These are phyloP conservation scores for Schizotus pectinicornis DNA, from an alignment of 2,888 invertebrate genomes.

Conservation along the genomic window DNA sequence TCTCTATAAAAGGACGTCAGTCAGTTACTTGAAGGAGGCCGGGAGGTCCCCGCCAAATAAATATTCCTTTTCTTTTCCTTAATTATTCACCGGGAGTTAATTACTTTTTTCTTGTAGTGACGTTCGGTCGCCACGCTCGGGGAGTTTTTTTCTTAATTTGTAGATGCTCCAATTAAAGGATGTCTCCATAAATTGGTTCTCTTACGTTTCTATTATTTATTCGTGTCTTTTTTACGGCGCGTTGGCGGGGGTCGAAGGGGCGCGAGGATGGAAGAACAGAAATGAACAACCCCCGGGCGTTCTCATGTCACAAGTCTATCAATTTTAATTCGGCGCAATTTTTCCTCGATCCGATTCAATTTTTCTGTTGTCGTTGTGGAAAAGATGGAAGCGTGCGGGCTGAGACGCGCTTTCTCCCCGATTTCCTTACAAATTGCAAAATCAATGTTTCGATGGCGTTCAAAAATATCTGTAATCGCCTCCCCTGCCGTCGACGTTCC, in stretches of 20 bases:
- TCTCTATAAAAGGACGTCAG: not conserved
- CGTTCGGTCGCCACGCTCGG: slow-evolving; percentile 42
- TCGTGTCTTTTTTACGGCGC: slow-evolving; percentile 30
- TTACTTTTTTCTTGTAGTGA: slow-evolving; percentile 50
- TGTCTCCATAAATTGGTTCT: slow-evolving; percentile 47
- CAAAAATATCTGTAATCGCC: slow-evolving; percentile 27
- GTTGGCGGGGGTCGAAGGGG: not conserved
- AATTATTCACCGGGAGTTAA: slow-evolving; percentile 50
- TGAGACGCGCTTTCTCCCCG: too few species aligned
- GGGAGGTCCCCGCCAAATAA: too few species aligned
- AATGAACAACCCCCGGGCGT: too few species aligned
- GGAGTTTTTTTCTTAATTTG: slow-evolving; percentile 47
- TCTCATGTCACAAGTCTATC: slow-evolving; percentile 24
- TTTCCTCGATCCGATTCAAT: too few species aligned
- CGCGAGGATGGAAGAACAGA: too few species aligned
- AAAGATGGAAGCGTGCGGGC: too few species aligned
- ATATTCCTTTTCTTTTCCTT: slow-evolving; percentile 41
- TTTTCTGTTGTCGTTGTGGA: too few species aligned
- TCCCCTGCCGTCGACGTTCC: slow-evolving; percentile 21
- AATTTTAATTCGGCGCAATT: too few species aligned
- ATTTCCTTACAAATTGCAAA: slow-evolving; percentile 21
- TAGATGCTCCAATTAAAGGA: slow-evolving; percentile 50
- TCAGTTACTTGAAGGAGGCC: not conserved
- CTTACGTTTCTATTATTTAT: slow-evolving; percentile 41
- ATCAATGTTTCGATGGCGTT: slow-evolving; percentile 26